Evolutionary conservation across 2,113 vertebrate genomes (phyloP), one percentile per base, ranked within the genome.

Genomic region (Clarias batrachus): DNA sequence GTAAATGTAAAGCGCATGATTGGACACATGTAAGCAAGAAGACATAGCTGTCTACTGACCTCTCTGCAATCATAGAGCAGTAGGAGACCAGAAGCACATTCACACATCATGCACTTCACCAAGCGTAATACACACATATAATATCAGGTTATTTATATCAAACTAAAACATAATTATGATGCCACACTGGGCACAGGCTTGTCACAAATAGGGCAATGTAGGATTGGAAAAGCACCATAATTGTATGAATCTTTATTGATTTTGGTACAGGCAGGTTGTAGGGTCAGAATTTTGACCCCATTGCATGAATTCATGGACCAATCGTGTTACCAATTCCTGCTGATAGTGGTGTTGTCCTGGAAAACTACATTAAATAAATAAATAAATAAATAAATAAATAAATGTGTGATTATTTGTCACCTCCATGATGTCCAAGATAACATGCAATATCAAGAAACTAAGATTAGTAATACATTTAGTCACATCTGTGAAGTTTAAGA

Each of bases 31-130:
- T 74, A 74, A 74, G 10, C 37, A 88, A 48, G 74, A 71, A 81
- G 81, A 76, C 83, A 41, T 65, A 77, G 56, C 77, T 59, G 87
- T 87, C 89, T 74, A 63, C 81, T 86, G 89, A 89, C 87, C 86
- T 87, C 84, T 77, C 41, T 57, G 84, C 77, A 86, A 86, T 88
- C 76, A 17, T 73, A 63, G 63, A 91, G 82, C 89, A 89, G 83
- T 85, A 74, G 17, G 86, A 48, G 59, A 25, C 16, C 62, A 41
- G 77, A 81, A 57, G 81, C 80, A 74, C 76, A 74, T 48, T 85
- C 70, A 84, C 81, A 84, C 52, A 87, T 85, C 65, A 85, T 85
- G 62, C 66, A 79, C 87, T 88, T 71, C 70, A 62, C 56, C 65
- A 60, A 87, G 87, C 70, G 5, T 52, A 59, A 81, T 23, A 76